Conservation (phyloP, 2,797 vertebrate species). For the Vultur gryphus region DNA sequence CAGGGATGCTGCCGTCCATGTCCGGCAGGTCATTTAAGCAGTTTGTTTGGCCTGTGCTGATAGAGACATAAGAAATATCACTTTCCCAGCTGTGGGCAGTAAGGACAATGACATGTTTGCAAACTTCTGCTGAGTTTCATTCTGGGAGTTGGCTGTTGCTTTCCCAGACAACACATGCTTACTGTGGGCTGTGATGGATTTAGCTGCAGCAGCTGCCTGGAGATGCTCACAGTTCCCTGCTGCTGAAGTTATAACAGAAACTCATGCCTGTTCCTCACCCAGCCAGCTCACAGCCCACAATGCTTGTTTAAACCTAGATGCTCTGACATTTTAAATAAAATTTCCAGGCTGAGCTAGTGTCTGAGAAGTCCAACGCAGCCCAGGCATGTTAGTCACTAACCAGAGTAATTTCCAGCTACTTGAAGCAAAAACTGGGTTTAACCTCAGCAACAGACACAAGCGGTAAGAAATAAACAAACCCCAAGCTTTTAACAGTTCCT, state of each 20-base stretch:
- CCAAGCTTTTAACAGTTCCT: not conserved
- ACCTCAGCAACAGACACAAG: not conserved
- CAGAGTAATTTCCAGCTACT: not conserved
- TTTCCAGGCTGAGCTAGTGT: constrained; percentile 12
- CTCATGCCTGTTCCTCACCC: not conserved
- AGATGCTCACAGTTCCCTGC: constrained; percentile 33
- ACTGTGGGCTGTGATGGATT: constrained; percentile 49
- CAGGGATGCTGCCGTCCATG: constrained; percentile 76
- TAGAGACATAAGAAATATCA: constrained; percentile 19
- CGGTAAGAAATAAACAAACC: not conserved
- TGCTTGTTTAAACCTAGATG: not conserved
- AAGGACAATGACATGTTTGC: constrained; percentile 44
- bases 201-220: constrained; percentile 58
- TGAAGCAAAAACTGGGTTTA: not conserved
- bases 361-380: not conserved
- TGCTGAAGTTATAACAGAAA: constrained; percentile 8
- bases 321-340: constrained; percentile 11
- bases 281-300: constrained; percentile 17
- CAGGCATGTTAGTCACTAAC: not conserved
- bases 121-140: constrained; percentile 31
- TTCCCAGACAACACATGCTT: constrained; percentile 53
- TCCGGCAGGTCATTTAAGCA: constrained; percentile 88
- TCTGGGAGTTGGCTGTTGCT: constrained; percentile 42
- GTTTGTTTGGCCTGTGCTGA: constrained; percentile 81
- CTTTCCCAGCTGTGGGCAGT: constrained; percentile 44